Evolutionary conservation across 1,140 invertebrate genomes (phyloP), one percentile per base, ranked within the genome.

Genomic region (Galendromus occidentalis): DNA sequence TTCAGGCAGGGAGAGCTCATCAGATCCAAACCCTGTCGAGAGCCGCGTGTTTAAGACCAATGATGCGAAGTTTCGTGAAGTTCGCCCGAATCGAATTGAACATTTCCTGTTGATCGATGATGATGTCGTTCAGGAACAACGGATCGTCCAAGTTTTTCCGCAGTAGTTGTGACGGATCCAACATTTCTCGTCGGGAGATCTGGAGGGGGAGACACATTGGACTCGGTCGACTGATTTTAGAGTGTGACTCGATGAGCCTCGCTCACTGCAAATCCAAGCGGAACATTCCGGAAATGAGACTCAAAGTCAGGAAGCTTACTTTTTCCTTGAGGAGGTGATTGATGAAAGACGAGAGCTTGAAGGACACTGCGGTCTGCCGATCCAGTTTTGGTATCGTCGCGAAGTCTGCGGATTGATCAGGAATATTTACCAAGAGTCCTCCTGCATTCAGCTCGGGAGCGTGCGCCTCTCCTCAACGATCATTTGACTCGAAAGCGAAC

Each of bases 51-150:
- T 22, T 25, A 17, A 59, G 20, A 25, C 51, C 51, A 17, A 17
- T 59, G 51, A 59, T 33, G 12, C 51, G 51, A 14, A 59, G 25
- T 25, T 59, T 59, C n/a, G 51, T 59, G 33, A 59, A 59, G 51
- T 33, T 59, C n/a, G 51, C 51, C 14, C 14, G 51, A 25, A 59
- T 59, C 9, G 51, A 29, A 22, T 59, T 59, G 22, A 59, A 59
- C 22, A 59, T 59, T 17, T 59, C 51, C 22, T 59, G 51, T 25
- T 59, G 51, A 59, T 59, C 51, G 14, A 59, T 59, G 22, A 25
- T 59, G 17, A 59, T 9, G 22, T 59, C 51, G 25, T 59, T 33
- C 14, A 59, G 17, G 25, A 59, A 25, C 25, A 59, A 25, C 14
- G 51, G 51, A 33, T 59, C 51, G 25, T 25, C 33, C 1, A 59